Evolutionary conservation across 2,113 vertebrate genomes (phyloP), one percentile per base, ranked within the genome.

Genomic region (Rutilus rutilus): DNA sequence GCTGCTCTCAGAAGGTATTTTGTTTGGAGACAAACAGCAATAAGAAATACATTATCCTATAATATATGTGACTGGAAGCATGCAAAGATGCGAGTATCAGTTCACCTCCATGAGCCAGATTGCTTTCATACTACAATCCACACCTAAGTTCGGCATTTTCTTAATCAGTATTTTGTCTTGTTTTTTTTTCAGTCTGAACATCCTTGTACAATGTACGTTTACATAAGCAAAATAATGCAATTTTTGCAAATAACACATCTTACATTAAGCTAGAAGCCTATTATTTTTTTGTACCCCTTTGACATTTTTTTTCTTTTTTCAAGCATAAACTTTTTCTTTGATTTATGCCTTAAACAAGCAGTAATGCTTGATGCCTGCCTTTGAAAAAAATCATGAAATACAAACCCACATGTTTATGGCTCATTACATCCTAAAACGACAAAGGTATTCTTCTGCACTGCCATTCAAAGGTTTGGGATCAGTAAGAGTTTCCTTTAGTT

Each of bases 81-180:
- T n/a, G 76, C 52, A 25, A 42, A 78, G 27, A 78, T 78, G 77
- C 54, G 39, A 60, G 7, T 1, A n/a, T 23, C 10, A 12, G 39
- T 74, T 78, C 54, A 39, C 33, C n/a, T 78, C 30, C 12, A n/a
- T 39, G 21, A 39, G n/a, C 57, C 39, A 30, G 59, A 64, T n/a
- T 80, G 59, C 59, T 80, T 80, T 80, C n/a, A 45, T 64, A 80
- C 75, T 33, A 21, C 65, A 71, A 23, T 71, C 33, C 4, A 9
- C 65, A 5, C 19, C 9, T 21, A 21, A 71, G 33, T 71, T 71
- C 21, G 9, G 1, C 9, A 36, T 36, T 69, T 67, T 19, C 27
- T 36, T 67, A 33, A 67, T 67, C 30, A 67, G 30, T 67, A 36
- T 33, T 67, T 67, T 67, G 65, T 67, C 30, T 67, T 36, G 65